phyloP scores from a whole-genome alignment of 2,888 invertebrate genomes.

The Aspidiotus rigidus region DNA sequence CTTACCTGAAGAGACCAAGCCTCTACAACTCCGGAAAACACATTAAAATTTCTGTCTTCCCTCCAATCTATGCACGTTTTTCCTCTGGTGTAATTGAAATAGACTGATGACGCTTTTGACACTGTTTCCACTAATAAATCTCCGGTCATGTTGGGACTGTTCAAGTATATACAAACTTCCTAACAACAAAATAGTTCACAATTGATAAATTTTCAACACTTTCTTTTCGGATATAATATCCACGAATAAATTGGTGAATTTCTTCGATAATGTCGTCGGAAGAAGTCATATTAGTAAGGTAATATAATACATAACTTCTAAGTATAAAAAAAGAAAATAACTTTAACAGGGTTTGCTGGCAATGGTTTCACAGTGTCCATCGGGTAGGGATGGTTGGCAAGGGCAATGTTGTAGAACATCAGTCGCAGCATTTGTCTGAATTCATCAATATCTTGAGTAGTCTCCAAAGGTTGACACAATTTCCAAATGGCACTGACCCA shows the following conservation, averaged over 20 bases:
- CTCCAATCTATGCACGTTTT: slow-evolving; percentile 58
- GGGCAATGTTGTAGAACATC: slow-evolving; percentile 72
- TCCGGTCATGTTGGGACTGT: slow-evolving; percentile 45
- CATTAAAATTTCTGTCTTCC: slow-evolving; percentile 41
- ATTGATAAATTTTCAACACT: no score
- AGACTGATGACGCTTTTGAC: slow-evolving; percentile 61
- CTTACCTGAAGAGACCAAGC: no score
- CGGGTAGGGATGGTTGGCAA: slow-evolving; percentile 92
- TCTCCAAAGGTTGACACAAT: slow-evolving; percentile 62
- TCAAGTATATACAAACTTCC: slow-evolving; percentile 49
- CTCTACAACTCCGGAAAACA: no score
- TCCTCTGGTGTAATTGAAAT: slow-evolving; percentile 70
- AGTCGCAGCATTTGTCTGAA: slow-evolving; percentile 63
- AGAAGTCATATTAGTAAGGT: no score
- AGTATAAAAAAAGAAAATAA: slow-evolving; percentile 38
- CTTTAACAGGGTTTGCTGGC: slow-evolving; percentile 74
- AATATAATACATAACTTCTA: no score
- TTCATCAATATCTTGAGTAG: slow-evolving; percentile 47
- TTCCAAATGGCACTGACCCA: slow-evolving; percentile 64
- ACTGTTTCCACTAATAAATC: slow-evolving; percentile 53
- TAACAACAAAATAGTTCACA: slow-evolving; percentile 39
- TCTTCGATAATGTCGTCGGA: no score
- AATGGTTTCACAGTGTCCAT: slow-evolving; percentile 71
- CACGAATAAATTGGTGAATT: no score
- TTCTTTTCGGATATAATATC: no score